phyloP scores from a whole-genome alignment of 1,140 invertebrate species.

The Apis dorsata region DNA sequence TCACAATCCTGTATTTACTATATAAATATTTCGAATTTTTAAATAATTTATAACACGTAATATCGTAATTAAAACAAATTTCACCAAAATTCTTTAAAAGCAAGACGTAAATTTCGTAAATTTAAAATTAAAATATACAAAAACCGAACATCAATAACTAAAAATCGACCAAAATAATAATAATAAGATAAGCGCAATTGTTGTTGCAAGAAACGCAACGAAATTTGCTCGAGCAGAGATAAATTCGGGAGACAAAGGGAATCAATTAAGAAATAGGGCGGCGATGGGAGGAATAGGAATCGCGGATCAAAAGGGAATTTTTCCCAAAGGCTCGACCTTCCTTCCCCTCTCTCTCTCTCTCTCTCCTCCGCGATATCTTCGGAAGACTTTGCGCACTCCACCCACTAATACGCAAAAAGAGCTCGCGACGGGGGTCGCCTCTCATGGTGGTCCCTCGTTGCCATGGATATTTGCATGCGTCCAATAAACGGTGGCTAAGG shows the following conservation, averaged over 20 bases:
- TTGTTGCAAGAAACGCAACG: too few species aligned
- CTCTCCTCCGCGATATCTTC: slow-evolving; percentile 16
- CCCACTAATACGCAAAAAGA: slow-evolving; percentile 39
- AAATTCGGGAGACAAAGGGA: slow-evolving; percentile 28
- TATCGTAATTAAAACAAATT: too few species aligned
- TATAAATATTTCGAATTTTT: too few species aligned
- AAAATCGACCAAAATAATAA: too few species aligned
- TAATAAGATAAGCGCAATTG: too few species aligned
- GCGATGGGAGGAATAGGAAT: slow-evolving; percentile 25
- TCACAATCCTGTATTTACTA: too few species aligned
- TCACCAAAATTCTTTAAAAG: too few species aligned
- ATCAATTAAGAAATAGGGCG: slow-evolving; percentile 63
- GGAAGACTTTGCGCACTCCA: slow-evolving; percentile 8
- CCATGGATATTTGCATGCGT: slow-evolving; percentile 82
- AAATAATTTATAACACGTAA: too few species aligned
- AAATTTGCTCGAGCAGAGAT: too few species aligned
- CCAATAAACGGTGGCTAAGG: slow-evolving; percentile 81
- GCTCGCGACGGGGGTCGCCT: slow-evolving; percentile 50
- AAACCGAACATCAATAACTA: too few species aligned
- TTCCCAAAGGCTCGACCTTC: neutral
- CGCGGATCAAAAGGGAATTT: slow-evolving; percentile 60
- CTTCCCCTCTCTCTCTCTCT: neutral
- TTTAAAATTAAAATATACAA: too few species aligned
- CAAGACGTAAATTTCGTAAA: too few species aligned
- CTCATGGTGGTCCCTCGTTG: slow-evolving; percentile 71